Percentiles rank a stretch among this genome's conserved stretches.
phyloP scores from a whole-genome alignment of 2,113 vertebrate species.

The Collichthys lucidus region DNA sequence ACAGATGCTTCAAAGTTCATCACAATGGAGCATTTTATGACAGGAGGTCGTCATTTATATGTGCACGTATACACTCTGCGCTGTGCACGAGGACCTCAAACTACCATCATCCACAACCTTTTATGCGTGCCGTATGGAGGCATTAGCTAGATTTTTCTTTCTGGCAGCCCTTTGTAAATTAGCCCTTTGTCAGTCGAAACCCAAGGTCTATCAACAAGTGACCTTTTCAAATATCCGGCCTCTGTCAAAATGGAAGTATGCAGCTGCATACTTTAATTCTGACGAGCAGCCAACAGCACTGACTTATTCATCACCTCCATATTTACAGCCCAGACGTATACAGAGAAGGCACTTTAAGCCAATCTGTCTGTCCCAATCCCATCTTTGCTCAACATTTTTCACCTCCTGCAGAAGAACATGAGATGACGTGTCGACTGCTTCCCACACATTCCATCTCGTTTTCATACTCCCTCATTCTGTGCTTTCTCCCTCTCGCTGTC shows the following conservation, averaged over 20 bases:
- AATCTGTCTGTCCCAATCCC: slow-evolving; percentile 51
- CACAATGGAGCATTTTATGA: slow-evolving; percentile 33
- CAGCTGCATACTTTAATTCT: slow-evolving; percentile 60
- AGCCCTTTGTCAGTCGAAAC: slow-evolving; percentile 44
- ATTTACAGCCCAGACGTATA: slow-evolving; percentile 47
- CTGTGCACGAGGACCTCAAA: neutral
- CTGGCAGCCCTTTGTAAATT: slow-evolving; percentile 36
- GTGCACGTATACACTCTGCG: neutral
- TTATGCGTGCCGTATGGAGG: slow-evolving; percentile 24
- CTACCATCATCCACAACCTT: slow-evolving; percentile 21
- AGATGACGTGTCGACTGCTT: slow-evolving; percentile 54
- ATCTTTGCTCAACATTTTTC: slow-evolving; percentile 61
- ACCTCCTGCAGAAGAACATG: slow-evolving; percentile 58
- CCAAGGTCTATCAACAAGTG: slow-evolving; percentile 53
- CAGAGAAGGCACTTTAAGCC: slow-evolving; percentile 48
- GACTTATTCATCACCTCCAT: slow-evolving; percentile 71
- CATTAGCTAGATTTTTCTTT: slow-evolving; percentile 27
- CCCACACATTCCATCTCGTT: slow-evolving; percentile 56
- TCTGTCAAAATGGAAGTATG: slow-evolving; percentile 54
- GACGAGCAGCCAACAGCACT: slow-evolving; percentile 52
- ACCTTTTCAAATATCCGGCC: slow-evolving; percentile 64
- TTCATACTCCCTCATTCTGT: slow-evolving; percentile 50
- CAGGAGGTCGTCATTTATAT: slow-evolving; percentile 24
- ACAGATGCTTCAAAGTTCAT: slow-evolving; percentile 69
- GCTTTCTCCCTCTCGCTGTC: slow-evolving; percentile 46